Conservation (phyloP, 2,113 vertebrate species). For the Brachirus orientalis region DNA sequence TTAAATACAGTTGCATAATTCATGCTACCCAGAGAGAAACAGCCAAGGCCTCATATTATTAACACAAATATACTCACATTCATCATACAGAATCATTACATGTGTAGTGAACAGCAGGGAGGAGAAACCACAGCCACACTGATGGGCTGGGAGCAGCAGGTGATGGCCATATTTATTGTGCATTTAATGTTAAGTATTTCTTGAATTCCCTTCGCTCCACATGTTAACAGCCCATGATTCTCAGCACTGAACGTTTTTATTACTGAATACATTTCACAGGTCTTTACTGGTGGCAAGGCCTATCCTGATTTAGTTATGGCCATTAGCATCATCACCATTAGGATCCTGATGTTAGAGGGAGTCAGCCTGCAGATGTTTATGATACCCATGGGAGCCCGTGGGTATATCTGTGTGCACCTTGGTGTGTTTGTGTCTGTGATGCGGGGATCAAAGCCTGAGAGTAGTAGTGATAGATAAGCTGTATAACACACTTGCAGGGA, state of each 20-base stretch:
- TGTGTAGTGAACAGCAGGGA: constrained; percentile 81
- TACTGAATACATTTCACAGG: constrained; percentile 53
- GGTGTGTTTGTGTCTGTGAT: constrained; percentile 15
- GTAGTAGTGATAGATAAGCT: constrained; percentile 37
- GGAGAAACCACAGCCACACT: background rate
- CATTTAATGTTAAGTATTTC: constrained; percentile 59
- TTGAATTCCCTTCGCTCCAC: constrained; percentile 40
- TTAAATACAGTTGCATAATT: constrained; percentile 22
- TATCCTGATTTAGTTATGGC: constrained; percentile 65
- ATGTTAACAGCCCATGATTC: constrained; percentile 41
- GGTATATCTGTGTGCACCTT: constrained; percentile 14
- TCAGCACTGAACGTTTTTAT: constrained; percentile 40
- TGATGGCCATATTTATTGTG: constrained; percentile 45
- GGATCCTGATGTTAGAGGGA: constrained; percentile 57
- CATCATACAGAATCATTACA: constrained; percentile 64
- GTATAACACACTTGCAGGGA: constrained; percentile 18
- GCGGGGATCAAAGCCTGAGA: constrained; percentile 40
- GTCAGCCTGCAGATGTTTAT: constrained; percentile 47
- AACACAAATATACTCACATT: constrained; percentile 25
- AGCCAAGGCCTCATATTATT: constrained; percentile 10
- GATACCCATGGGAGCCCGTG: constrained; percentile 53
- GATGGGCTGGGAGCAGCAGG: constrained; percentile 16
- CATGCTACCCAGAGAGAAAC: constrained; percentile 22
- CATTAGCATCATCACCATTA: constrained; percentile 68
- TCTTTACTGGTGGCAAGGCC: constrained; percentile 26